Evolutionary conservation across 2,888 invertebrate genomes (phyloP).

Genomic region (Ligdia adustata): DNA sequence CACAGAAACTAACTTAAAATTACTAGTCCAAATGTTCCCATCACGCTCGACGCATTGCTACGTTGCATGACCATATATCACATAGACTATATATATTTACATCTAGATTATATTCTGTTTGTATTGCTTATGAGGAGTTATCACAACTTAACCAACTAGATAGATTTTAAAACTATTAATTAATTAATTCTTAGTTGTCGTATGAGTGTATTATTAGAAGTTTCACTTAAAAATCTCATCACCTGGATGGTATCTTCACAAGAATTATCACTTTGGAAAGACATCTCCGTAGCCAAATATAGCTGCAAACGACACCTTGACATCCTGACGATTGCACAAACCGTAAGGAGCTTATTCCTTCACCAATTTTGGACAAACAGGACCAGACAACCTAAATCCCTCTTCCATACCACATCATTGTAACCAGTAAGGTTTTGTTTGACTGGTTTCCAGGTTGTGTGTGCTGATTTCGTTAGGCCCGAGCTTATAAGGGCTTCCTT

Average conservation of each 20-base stretch:
- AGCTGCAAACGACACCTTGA: conserved; percentile 45
- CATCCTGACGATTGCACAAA: conserved; percentile 53
- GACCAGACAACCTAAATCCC: conserved; percentile 25
- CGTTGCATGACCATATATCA: no score
- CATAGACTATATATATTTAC: no score
- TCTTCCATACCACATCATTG: neutral
- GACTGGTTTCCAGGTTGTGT: conserved; percentile 17
- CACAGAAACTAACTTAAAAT: no score
- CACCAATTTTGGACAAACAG: conserved; percentile 48
- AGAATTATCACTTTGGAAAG: conserved; percentile 30
- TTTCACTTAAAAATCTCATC: conserved; percentile 24
- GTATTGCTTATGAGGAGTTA: no score
- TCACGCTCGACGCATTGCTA: no score
- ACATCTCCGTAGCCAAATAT: conserved; percentile 42
- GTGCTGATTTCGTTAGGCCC: conserved; percentile 22
- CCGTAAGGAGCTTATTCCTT: conserved; percentile 49
- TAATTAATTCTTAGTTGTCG: no score
- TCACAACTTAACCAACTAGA: no score
- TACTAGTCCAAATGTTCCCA: no score
- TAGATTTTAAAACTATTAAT: no score
- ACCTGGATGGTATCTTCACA: conserved; percentile 10
- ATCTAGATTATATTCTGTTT: no score
- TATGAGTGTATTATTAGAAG: no score
- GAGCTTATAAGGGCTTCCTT: neutral
- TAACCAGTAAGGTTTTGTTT: conserved; percentile 12